Percentiles rank a stretch among this genome's conserved stretches.
These are phyloP conservation scores for Antheraea yamamai DNA, from an alignment of 2,888 invertebrate genomes.

Conservation along the genomic window DNA sequence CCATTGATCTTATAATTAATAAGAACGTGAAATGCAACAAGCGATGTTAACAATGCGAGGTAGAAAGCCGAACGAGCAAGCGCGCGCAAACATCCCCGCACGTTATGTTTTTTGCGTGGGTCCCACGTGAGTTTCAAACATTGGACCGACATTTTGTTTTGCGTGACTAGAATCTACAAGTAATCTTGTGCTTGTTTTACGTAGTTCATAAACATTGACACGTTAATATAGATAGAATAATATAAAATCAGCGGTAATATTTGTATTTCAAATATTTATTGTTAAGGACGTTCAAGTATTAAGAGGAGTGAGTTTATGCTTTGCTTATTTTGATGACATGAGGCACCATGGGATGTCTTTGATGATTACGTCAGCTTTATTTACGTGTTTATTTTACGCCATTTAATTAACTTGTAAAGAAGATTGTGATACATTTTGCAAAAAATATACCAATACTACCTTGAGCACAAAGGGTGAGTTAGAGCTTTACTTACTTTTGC, in stretches of 20 bases:
- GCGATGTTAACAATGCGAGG: slow-evolving; percentile 32
- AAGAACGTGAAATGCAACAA: slow-evolving; percentile 31
- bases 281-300: background rate
- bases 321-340: too few species aligned
- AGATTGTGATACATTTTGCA: too few species aligned
- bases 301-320: background rate
- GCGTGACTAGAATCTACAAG: background rate
- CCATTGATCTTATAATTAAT: slow-evolving; percentile 5
- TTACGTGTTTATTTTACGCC: too few species aligned
- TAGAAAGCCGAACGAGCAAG: slow-evolving; percentile 29
- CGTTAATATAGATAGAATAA: background rate
- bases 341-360: too few species aligned
- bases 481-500: too few species aligned
- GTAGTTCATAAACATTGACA: background rate
- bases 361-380: too few species aligned
- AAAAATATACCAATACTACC: too few species aligned
- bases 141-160: background rate
- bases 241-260: background rate
- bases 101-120: slow-evolving; percentile 6
- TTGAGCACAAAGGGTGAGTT: too few species aligned
- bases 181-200: background rate
- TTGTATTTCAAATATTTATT: background rate
- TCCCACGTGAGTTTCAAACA: background rate
- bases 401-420: too few species aligned
- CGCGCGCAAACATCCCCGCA: background rate